These are phyloP conservation scores for Scaptomyza graminum DNA, from an alignment of 1,140 invertebrate genomes.

Conservation along the genomic window DNA sequence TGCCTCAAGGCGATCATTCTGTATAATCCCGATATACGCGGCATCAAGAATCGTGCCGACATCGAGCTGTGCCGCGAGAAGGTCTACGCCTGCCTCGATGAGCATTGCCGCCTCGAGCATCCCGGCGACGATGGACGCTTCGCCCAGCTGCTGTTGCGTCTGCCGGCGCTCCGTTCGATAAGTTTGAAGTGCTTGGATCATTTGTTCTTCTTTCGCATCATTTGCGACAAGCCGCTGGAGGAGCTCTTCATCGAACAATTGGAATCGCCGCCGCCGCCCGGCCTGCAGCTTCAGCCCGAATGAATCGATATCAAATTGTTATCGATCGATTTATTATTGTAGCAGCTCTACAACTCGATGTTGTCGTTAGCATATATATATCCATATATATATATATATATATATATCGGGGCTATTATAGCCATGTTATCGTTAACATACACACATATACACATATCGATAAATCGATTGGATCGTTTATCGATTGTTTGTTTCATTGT, in stretches of 20 bases:
- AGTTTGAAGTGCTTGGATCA: constrained; percentile 98
- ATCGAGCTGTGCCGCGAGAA: constrained; percentile 96
- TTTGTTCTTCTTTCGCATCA: constrained; percentile 96
- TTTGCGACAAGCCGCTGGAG: constrained; percentile 88
- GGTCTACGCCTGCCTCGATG: constrained; percentile 94
- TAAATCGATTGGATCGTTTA: constrained; percentile 20
- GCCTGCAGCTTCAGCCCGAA: constrained; percentile 54
- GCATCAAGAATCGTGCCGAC: constrained; percentile 91
- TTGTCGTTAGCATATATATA: constrained; percentile 1
- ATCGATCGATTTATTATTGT: constrained; percentile 3
- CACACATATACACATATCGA: constrained; percentile 16
- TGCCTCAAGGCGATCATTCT: constrained; percentile 97
- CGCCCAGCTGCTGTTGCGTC: constrained; percentile 95
- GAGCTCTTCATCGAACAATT: constrained; percentile 75
- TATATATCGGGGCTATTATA: background rate
- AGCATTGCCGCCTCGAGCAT: constrained; percentile 94
- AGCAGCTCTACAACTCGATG: background rate
- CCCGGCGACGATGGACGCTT: constrained; percentile 96
- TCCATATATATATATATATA: background rate
- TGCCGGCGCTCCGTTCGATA: constrained; percentile 97
- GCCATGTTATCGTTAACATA: constrained; percentile 1
- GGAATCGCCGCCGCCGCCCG: constrained; percentile 62
- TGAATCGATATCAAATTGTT: constrained; percentile 11
- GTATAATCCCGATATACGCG: constrained; percentile 98
- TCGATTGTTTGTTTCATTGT: constrained; percentile 69